Evolutionary conservation across 2,888 invertebrate species (phyloP).

Genomic region (Hydraecia micacea): DNA sequence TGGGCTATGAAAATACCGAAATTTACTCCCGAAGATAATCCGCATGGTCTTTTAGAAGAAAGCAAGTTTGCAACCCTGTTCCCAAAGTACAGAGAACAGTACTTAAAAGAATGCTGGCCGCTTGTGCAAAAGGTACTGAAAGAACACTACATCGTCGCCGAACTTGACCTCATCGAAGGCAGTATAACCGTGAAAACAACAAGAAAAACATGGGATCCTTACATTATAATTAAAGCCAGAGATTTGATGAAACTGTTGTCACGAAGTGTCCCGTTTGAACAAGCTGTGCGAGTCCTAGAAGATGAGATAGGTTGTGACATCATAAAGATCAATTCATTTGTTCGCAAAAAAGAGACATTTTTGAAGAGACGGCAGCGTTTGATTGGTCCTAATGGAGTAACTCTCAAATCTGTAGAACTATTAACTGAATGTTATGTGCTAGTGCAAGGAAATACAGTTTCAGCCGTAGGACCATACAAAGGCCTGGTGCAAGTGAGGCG

Average conservation of each 20-base stretch:
- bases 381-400: constrained; percentile 99
- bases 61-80: constrained; percentile 99
- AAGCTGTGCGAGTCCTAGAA: constrained; percentile 95
- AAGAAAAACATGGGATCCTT: constrained; percentile 99
- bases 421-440: constrained; percentile 98
- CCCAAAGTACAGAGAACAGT: constrained; percentile 99
- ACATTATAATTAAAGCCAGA: constrained; percentile 98
- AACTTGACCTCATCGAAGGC: constrained; percentile 97
- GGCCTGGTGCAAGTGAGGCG: constrained; percentile 96
- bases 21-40: constrained; percentile 97
- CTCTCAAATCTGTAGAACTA: constrained; percentile 98
- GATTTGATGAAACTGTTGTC: constrained; percentile 98
- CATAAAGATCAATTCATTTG: constrained; percentile 98
- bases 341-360: constrained; percentile 97
- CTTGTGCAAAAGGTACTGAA: constrained; percentile 96
- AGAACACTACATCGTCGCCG: constrained; percentile 95
- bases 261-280: constrained; percentile 98
- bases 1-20: constrained; percentile 96
- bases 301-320: constrained; percentile 98
- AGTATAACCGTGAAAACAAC: constrained; percentile 98
- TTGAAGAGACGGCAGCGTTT: constrained; percentile 98
- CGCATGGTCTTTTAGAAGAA: constrained; percentile 96
- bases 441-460: constrained; percentile 99
- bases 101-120: constrained; percentile 98
- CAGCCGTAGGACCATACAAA: constrained; percentile 98